Percentiles rank a stretch among this genome's conserved stretches.
These are phyloP conservation scores for Lamprologus sp. DNA, from an alignment of 2,113 vertebrate genomes.

Conservation along the genomic window DNA sequence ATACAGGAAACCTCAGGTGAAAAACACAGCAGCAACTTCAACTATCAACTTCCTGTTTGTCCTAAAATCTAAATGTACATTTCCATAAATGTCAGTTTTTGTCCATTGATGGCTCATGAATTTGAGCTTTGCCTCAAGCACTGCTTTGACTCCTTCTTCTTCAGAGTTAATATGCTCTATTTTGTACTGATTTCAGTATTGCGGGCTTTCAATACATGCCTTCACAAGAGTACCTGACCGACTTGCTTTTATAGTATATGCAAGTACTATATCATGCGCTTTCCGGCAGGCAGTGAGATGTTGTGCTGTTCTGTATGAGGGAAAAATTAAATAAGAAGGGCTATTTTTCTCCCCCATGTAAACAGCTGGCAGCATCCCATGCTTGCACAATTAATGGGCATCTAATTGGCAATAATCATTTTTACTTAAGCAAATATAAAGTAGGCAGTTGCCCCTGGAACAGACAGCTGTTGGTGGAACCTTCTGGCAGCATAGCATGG, in stretches of 20 bases:
- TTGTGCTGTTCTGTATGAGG: slow-evolving; percentile 59
- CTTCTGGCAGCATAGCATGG: slow-evolving; percentile 80
- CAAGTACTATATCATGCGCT: neutral
- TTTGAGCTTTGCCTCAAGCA: neutral
- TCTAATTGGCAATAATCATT: slow-evolving; percentile 98
- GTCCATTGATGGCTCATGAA: neutral
- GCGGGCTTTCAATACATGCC: neutral
- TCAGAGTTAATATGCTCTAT: neutral
- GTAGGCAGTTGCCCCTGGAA: slow-evolving; percentile 84
- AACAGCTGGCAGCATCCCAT: slow-evolving; percentile 95
- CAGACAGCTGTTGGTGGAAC: slow-evolving; percentile 91
- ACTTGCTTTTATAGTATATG: neutral
- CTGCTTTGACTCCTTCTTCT: neutral
- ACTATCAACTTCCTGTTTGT: neutral
- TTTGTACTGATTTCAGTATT: neutral
- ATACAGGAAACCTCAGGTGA: neutral
- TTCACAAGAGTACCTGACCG: neutral
- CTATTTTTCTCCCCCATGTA: slow-evolving; percentile 90
- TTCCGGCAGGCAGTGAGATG: slow-evolving; percentile 3
- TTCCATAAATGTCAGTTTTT: neutral
- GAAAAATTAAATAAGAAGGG: slow-evolving; percentile 76
- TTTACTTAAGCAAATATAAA: slow-evolving; percentile 89
- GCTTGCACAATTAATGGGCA: slow-evolving; percentile 97
- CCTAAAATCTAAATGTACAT: neutral
- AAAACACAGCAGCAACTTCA: neutral